Evolutionary conservation across 2,888 invertebrate genomes (phyloP).

Genomic region (Drosophila borealis): DNA sequence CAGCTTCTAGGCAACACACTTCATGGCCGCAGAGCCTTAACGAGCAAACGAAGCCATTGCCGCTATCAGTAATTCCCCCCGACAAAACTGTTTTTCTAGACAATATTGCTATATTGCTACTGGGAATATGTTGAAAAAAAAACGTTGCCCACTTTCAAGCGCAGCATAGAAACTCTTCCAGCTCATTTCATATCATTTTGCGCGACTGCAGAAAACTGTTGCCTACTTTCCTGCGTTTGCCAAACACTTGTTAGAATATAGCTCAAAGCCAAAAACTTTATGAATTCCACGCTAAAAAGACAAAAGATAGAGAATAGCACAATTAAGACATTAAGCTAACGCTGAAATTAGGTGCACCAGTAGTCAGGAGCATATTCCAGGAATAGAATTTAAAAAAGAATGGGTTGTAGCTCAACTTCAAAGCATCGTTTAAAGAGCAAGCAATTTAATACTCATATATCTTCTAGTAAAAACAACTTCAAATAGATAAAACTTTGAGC

Average conservation of each 20-base stretch:
- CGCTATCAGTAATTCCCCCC: conserved; percentile 12
- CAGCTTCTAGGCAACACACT: conserved; percentile 36
- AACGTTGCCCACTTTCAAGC: conserved; percentile 15
- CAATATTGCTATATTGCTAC: conserved; percentile 15
- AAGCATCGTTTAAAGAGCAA: too few species aligned
- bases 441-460: too few species aligned
- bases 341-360: too few species aligned
- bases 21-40: conserved; percentile 24
- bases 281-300: too few species aligned
- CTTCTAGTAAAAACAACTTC: neutral
- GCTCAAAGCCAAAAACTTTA: neutral
- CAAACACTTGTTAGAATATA: neutral
- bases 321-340: too few species aligned
- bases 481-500: neutral
- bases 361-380: too few species aligned
- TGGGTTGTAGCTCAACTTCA: too few species aligned
- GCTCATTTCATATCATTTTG: neutral
- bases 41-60: conserved; percentile 23
- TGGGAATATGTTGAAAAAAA: conserved; percentile 9
- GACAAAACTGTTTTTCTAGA: conserved; percentile 4
- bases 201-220: conserved; percentile 24
- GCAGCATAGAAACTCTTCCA: conserved; percentile 11
- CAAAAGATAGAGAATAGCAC: too few species aligned
- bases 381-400: too few species aligned
- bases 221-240: conserved; percentile 32